Percentiles rank a stretch among this genome's conserved stretches.
phyloP scores from a whole-genome alignment of 2,797 vertebrate species.

The Sebastes flavidus region DNA sequence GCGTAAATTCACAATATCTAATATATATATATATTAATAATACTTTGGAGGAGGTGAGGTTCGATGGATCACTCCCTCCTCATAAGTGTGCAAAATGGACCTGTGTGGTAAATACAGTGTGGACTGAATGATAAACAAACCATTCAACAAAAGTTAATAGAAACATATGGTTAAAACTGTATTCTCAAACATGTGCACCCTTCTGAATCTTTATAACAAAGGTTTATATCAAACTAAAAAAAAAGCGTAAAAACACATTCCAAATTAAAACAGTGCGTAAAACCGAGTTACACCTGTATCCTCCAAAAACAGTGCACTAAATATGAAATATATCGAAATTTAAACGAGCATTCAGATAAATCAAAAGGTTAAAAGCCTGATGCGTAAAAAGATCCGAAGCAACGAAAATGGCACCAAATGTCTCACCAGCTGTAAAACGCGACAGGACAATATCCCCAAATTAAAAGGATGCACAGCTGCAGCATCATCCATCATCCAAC shows the following conservation, averaged over 20 bases:
- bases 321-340: not conserved
- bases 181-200: not conserved
- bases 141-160: not conserved
- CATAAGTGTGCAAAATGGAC: not conserved
- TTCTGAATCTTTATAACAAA: not conserved
- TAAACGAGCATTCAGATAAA: not conserved
- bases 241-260: not conserved
- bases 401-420: not conserved
- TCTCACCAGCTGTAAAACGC: not conserved
- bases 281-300: not conserved
- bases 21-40: not conserved
- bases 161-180: not conserved
- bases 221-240: not conserved
- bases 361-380: not conserved
- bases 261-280: not conserved
- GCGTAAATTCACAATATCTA: not conserved
- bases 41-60: not conserved
- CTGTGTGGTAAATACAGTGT: not conserved
- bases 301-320: not conserved
- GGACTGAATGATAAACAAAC: not conserved
- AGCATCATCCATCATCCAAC: constrained; percentile 5
- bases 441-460: not conserved
- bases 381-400: constrained; percentile 17
- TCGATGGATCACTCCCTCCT: not conserved
- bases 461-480: not conserved